Evolutionary conservation across 2,797 vertebrate genomes (phyloP).

Genomic region (Mallotus villosus): DNA sequence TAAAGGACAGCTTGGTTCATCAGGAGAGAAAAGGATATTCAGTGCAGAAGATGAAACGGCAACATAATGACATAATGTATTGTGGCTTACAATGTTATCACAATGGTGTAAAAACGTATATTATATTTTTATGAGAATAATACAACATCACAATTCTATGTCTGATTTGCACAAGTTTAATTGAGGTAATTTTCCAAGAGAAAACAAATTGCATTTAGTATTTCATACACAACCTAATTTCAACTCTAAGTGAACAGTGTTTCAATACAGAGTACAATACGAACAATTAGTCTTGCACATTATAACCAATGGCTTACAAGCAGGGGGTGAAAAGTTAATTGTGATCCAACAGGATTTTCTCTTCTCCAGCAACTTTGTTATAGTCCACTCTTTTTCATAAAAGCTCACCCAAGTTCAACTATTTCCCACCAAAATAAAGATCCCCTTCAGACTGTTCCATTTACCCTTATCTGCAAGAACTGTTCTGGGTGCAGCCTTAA

Average conservation of each 20-base stretch:
- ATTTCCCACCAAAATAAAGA: conserved; percentile 6
- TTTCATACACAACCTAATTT: neutral
- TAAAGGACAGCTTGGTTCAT: neutral
- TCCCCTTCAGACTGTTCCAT: conserved; percentile 9
- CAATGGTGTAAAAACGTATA: too few species aligned
- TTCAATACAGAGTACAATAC: neutral
- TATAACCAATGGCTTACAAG: neutral
- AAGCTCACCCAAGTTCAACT: neutral
- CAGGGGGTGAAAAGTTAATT: neutral
- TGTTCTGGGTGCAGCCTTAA: conserved; percentile 7
- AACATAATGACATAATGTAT: too few species aligned
- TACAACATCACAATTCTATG: too few species aligned
- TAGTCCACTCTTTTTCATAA: neutral
- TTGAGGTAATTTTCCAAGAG: too few species aligned
- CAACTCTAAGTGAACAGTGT: neutral
- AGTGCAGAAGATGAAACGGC: too few species aligned
- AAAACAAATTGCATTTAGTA: too few species aligned
- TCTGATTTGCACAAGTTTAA: too few species aligned
- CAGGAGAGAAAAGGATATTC: neutral
- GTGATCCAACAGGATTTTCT: neutral
- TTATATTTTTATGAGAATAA: too few species aligned
- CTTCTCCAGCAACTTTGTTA: neutral
- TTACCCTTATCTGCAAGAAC: conserved; percentile 29
- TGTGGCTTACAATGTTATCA: too few species aligned
- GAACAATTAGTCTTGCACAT: neutral